Base-by-base conservation (phyloP, 2,113 vertebrate species). In the Pituophis catenifer region DNA sequence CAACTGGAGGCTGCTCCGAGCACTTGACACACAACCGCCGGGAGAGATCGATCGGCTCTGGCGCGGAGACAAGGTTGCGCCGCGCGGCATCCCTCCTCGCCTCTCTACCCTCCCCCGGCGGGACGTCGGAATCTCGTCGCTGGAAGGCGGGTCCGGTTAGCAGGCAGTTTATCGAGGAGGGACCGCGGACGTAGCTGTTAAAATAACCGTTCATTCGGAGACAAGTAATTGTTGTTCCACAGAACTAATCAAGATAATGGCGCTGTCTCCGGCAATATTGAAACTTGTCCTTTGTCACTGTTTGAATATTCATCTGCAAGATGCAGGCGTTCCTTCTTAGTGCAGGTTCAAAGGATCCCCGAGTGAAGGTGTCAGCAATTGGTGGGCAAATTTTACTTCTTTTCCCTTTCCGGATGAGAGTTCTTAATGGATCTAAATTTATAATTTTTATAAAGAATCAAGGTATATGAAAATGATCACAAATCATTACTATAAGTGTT, bases 81-180 rank as follows among this genome's bases (percentile, higher is more conserved):
- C 3, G n/a, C 23, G 91, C 87, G 55, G 90, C 50, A 88, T 53
- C 13, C 13, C 26, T 88, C 86, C 11, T n/a, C 4, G 33, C 33
- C 17, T 81, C 70, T 33, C 65, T 5, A 2, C 65, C 65, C 65
- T 38, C 7, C 33, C 70, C 70, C 33, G 70, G 8, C 2, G 33
- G 33, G 33, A 81, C 33, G 33, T 38, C 70, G 70, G 19, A 38
- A 38, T 81, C n/a, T 75, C 33, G 33, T 81, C 44, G 95, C 92
- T 93, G 93, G 93, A 94, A 95, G 95, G 94, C 90, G 38, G 55
- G 91, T 91, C 24, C 54, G 92, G 57, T 90, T 91, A 93, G 94
- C 95, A 95, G 95, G 2, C 9, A 1, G 15, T 81, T 81, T 17
- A 26, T 55, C 24, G 54, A 5, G 88, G 0, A 26, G 62, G 85